phyloP scores from a whole-genome alignment of 2,113 vertebrate species.

The Agapornis roseicollis region DNA sequence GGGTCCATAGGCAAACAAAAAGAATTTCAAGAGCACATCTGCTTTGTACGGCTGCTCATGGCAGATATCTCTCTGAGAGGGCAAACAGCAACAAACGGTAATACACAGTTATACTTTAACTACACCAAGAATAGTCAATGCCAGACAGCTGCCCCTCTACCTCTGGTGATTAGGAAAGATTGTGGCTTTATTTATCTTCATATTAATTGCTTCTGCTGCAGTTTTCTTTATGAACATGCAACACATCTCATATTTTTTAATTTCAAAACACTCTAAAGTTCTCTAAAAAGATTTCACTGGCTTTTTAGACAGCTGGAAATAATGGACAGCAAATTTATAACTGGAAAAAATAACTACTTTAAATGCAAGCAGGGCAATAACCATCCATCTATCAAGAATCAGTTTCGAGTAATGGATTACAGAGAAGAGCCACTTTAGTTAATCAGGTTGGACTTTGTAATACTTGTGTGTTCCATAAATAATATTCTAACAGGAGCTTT shows the following conservation, averaged over 20 bases:
- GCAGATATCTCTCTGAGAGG: not conserved
- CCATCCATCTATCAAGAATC: not conserved
- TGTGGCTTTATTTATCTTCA: not conserved
- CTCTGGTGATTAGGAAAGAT: not conserved
- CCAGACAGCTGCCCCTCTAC: not conserved
- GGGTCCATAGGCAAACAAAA: not conserved
- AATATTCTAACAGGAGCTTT: slow-evolving; percentile 30
- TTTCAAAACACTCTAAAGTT: not conserved
- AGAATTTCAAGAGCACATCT: not conserved
- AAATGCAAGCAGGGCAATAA: slow-evolving; percentile 20
- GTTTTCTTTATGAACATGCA: not conserved
- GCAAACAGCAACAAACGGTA: not conserved
- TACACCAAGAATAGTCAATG: not conserved
- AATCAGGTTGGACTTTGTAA: slow-evolving; percentile 47
- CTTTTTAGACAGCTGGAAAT: slow-evolving; percentile 29
- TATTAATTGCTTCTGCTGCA: not conserved
- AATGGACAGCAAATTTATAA: slow-evolving; percentile 25
- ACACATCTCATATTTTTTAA: not conserved
- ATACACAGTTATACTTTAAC: not conserved
- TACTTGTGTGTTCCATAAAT: slow-evolving; percentile 49
- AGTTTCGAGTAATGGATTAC: slow-evolving; percentile 15
- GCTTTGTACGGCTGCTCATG: not conserved
- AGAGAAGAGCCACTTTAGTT: slow-evolving; percentile 55
- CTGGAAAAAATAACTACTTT: slow-evolving; percentile 6
- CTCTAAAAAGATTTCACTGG: not conserved